Evolutionary conservation across 2,797 vertebrate genomes (phyloP).

Genomic region (Oreonectes daqikongensis): DNA sequence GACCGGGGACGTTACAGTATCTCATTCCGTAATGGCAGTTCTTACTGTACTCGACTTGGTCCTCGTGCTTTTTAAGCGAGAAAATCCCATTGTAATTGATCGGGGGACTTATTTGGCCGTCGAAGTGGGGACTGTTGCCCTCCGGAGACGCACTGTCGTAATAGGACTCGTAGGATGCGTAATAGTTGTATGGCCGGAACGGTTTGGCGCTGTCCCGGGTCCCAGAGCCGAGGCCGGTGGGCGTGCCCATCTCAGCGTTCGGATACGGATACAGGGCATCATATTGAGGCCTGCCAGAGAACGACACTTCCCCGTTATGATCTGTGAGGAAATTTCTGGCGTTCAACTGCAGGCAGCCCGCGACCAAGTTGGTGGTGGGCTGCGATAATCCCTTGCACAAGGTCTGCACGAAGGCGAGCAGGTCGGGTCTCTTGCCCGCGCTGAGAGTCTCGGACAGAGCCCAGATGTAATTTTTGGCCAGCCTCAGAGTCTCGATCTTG

Average conservation of each 20-base stretch:
- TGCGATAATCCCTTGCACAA: conserved; percentile 98
- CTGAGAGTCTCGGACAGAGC: conserved; percentile 96
- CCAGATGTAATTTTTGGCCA: conserved; percentile 99
- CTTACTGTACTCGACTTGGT: conserved; percentile 92
- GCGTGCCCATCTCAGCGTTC: conserved; percentile 87
- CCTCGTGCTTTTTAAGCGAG: conserved; percentile 95
- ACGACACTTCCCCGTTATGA: conserved; percentile 88
- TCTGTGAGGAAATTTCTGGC: conserved; percentile 95
- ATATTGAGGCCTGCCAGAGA: conserved; percentile 87
- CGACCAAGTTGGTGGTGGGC: conserved; percentile 98
- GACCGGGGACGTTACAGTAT: conserved; percentile 91
- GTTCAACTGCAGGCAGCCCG: conserved; percentile 96
- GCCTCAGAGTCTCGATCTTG: conserved; percentile 96
- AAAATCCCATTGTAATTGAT: conserved; percentile 99
- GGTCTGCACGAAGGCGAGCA: conserved; percentile 96
- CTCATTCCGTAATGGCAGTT: conserved; percentile 95
- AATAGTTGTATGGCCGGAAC: conserved; percentile 93
- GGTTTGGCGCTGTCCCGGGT: conserved; percentile 88
- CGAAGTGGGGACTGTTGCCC: conserved; percentile 89
- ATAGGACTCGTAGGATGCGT: conserved; percentile 91
- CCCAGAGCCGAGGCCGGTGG: conserved; percentile 84
- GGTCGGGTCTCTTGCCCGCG: conserved; percentile 94
- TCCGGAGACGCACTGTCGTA: conserved; percentile 94
- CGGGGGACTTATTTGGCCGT: conserved; percentile 92
- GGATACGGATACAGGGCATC: conserved; percentile 91